Percentiles rank a stretch among this genome's conserved stretches.
Evolutionary conservation across 2,797 vertebrate species (phyloP).

Genomic region (Micropoecilia bifurca): DNA sequence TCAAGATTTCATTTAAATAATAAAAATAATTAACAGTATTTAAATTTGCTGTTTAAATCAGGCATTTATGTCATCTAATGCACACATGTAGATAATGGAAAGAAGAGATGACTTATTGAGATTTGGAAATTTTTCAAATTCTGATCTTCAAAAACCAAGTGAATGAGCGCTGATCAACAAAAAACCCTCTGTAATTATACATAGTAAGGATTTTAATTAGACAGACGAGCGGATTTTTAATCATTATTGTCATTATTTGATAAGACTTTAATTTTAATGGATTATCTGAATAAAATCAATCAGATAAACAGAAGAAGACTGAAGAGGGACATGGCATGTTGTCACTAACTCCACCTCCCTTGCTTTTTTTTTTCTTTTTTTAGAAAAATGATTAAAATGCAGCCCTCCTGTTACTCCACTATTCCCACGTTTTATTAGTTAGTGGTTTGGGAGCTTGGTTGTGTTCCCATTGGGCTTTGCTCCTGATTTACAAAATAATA

Average conservation of each 20-base stretch:
- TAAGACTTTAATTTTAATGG: conserved; percentile 6
- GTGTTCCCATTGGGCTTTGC: background rate
- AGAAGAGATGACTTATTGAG: background rate
- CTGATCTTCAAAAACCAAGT: background rate
- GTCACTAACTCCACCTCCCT: too few relatives aligned
- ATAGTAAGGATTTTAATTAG: background rate
- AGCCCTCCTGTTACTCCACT: background rate
- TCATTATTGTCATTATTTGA: background rate
- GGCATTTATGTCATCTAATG: background rate
- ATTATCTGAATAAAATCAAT: background rate
- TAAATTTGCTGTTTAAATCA: too few relatives aligned
- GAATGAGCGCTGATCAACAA: background rate
- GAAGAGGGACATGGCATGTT: background rate
- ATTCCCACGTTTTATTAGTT: conserved; percentile 8
- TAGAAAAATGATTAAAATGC: conserved; percentile 1
- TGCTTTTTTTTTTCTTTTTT: background rate
- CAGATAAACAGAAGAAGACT: conserved; percentile 1
- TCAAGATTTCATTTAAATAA: too few relatives aligned
- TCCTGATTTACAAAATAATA: conserved; percentile 1
- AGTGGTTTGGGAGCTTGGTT: conserved; percentile 9
- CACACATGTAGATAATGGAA: background rate
- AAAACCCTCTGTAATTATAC: background rate
- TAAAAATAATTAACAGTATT: too few relatives aligned
- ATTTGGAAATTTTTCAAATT: background rate
- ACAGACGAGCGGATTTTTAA: background rate